These are phyloP conservation scores for Salvelinus fontinalis DNA, from an alignment of 2,113 vertebrate genomes.

Conservation along the genomic window DNA sequence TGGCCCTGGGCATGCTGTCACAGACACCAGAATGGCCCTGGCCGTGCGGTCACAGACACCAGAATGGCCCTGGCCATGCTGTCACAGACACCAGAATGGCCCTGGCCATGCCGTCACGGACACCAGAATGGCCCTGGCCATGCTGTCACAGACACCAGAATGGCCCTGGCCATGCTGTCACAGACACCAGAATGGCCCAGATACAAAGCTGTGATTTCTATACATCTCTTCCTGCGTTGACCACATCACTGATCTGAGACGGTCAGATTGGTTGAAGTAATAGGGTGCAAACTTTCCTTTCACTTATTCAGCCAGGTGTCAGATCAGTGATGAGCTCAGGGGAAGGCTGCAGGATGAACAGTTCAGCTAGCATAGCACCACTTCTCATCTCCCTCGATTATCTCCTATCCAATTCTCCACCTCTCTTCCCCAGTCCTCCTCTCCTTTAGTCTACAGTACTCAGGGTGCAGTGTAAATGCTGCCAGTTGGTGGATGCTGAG, in stretches of 20 bases:
- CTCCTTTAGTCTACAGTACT: constrained; percentile 72
- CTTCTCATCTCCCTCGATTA: not conserved
- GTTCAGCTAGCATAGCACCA: constrained; percentile 23
- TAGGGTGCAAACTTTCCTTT: constrained; percentile 21
- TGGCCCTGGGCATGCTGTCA: not conserved
- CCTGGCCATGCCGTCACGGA: no score
- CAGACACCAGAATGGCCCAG: no score
- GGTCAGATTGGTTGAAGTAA: no score
- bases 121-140: not conserved
- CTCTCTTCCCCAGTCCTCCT: constrained; percentile 2
- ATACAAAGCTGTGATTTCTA: no score
- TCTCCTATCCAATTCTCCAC: not conserved
- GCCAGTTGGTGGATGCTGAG: constrained; percentile 77
- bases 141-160: no score
- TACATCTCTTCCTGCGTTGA: no score
- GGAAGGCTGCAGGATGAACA: no score
- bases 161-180: no score
- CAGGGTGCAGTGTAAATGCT: constrained; percentile 91
- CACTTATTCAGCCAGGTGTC: not conserved
- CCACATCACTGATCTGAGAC: no score
- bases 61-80: not conserved
- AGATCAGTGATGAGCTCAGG: no score
- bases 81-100: not conserved
- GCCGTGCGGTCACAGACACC: no score
- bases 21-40: not conserved